Conservation (phyloP, 64 coral and sea anemone species). For the Pachyseris speciosa region DNA sequence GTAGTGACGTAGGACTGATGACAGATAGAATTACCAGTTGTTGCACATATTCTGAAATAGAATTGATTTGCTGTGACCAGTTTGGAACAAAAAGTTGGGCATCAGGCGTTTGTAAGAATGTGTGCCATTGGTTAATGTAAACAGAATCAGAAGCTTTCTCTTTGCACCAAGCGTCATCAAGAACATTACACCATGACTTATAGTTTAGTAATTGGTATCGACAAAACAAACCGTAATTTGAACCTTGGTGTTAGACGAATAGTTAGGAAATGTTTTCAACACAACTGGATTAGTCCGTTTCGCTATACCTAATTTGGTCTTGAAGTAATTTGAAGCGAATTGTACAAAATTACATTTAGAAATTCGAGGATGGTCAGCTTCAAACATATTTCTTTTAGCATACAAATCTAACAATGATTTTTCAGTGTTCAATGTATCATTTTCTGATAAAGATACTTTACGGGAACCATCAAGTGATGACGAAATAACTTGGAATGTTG, state of each 20-base stretch:
- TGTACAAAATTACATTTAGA: slow-evolving; percentile 40
- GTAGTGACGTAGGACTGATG: too few relatives aligned
- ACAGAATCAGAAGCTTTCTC: slow-evolving; percentile 25
- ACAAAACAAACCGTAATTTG: slow-evolving; percentile 29
- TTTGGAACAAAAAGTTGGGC: slow-evolving; percentile 33
- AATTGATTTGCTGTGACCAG: slow-evolving; percentile 69
- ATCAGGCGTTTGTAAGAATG: slow-evolving; percentile 38
- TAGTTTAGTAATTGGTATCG: slow-evolving; percentile 47
- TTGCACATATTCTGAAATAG: slow-evolving; percentile 55
- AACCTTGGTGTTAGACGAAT: slow-evolving; percentile 15
- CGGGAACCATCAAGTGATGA: slow-evolving; percentile 38
- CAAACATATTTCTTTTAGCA: slow-evolving; percentile 54
- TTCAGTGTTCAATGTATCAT: not conserved
- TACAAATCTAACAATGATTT: slow-evolving; percentile 43
- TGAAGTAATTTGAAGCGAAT: slow-evolving; percentile 32
- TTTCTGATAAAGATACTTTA: not conserved
- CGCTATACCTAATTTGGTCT: not conserved
- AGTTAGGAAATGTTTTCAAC: slow-evolving; percentile 15
- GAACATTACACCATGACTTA: slow-evolving; percentile 41
- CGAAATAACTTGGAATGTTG: slow-evolving; percentile 17
- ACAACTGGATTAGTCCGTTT: not conserved
- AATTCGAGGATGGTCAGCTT: slow-evolving; percentile 29
- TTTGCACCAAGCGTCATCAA: slow-evolving; percentile 54
- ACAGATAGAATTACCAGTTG: too few relatives aligned
- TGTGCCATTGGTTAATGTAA: slow-evolving; percentile 51